Conservation (phyloP, 2,888 invertebrate genomes). For the Acleris sparsana region DNA sequence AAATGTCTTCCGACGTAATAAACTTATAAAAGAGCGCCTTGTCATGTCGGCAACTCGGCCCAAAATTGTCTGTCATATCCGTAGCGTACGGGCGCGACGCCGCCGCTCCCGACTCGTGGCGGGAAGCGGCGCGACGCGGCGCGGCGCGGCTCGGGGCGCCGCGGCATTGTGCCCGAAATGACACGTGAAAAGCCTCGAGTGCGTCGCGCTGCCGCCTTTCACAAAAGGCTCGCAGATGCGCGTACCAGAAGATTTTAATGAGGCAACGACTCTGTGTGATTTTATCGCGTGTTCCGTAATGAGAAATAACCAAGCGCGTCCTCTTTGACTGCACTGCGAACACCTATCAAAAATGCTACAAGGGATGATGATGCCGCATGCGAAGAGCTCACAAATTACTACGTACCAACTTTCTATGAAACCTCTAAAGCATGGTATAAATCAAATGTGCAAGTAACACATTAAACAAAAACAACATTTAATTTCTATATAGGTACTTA, state of each 20-base stretch:
- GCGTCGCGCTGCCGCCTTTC: constrained; percentile 69
- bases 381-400: constrained; percentile 2
- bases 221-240: constrained; percentile 83
- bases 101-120: constrained; percentile 52
- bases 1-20: constrained; percentile 51
- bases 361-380: constrained; percentile 48
- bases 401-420: background rate
- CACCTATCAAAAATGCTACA: constrained; percentile 67
- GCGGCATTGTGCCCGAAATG: constrained; percentile 79
- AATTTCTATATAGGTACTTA: constrained; percentile 8
- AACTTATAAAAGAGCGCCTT: constrained; percentile 66
- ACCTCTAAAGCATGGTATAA: background rate
- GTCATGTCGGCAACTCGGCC: constrained; percentile 56
- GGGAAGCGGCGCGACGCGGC: constrained; percentile 29
- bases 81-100: constrained; percentile 3
- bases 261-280: constrained; percentile 83
- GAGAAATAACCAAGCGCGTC: constrained; percentile 83
- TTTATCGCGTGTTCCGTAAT: constrained; percentile 81
- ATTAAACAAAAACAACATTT: background rate
- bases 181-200: constrained; percentile 82
- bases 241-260: constrained; percentile 84
- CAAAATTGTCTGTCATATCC: constrained; percentile 57
- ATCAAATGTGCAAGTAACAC: constrained; percentile 3
- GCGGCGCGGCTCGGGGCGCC: constrained; percentile 39
- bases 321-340: constrained; percentile 74